These are phyloP conservation scores for Apis florea DNA, from an alignment of 1,140 invertebrate genomes.

Conservation along the genomic window DNA sequence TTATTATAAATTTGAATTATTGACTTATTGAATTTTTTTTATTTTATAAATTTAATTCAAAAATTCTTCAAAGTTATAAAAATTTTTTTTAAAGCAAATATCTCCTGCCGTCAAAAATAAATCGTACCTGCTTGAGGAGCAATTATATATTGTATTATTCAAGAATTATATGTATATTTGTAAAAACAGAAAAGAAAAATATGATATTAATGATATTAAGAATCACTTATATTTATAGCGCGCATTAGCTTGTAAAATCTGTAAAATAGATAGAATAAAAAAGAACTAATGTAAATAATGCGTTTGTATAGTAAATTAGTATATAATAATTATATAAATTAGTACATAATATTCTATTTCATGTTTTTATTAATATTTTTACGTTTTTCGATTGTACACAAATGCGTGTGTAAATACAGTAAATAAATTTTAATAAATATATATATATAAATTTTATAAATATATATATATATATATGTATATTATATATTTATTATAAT, in stretches of 20 bases:
- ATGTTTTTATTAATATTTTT: slow-evolving; percentile 55
- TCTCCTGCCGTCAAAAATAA: slow-evolving; percentile 57
- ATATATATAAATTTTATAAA: slow-evolving; percentile 56
- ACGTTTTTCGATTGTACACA: slow-evolving; percentile 61
- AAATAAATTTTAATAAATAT: slow-evolving; percentile 61
- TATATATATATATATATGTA: not conserved
- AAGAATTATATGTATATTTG: slow-evolving; percentile 76
- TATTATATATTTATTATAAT: slow-evolving; percentile 40
- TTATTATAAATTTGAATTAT: slow-evolving; percentile 24
- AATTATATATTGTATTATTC: slow-evolving; percentile 76
- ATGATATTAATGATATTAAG: slow-evolving; percentile 52
- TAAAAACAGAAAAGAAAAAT: slow-evolving; percentile 59
- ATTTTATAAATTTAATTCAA: slow-evolving; percentile 53
- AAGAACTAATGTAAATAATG: slow-evolving; percentile 79
- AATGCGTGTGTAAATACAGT: slow-evolving; percentile 63
- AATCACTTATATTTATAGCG: slow-evolving; percentile 50
- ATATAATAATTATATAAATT: slow-evolving; percentile 25
- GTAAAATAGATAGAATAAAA: slow-evolving; percentile 71
- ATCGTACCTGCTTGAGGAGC: slow-evolving; percentile 78
- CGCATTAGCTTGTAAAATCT: slow-evolving; percentile 73
- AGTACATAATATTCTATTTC: slow-evolving; percentile 70
- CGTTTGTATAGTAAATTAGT: slow-evolving; percentile 74
- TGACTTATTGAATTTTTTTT: slow-evolving; percentile 20
- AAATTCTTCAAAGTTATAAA: slow-evolving; percentile 49
- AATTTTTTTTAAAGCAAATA: not conserved